phyloP scores from a whole-genome alignment of 1,140 invertebrate genomes.

The Colletes gigas region DNA sequence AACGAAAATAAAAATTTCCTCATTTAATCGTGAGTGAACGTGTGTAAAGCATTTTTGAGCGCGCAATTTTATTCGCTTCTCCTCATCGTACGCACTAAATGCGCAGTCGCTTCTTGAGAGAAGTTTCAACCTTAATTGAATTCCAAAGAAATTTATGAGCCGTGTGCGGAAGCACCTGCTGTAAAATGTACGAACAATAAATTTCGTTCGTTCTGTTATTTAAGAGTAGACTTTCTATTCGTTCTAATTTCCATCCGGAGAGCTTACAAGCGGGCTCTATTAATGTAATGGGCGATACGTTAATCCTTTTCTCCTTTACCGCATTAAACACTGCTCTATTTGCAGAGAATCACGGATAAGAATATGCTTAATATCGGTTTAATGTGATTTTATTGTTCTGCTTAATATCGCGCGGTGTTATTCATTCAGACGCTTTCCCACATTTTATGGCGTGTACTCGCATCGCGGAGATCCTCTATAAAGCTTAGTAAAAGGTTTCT shows the following conservation, averaged over 20 bases:
- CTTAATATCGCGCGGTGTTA: conserved; percentile 18
- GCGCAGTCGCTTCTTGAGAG: conserved; percentile 9
- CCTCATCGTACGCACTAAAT: conserved; percentile 1
- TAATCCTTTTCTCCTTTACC: conserved; percentile 25
- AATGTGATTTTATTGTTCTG: conserved; percentile 31
- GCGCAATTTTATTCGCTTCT: not conserved
- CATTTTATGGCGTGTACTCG: not conserved
- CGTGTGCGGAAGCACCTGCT: conserved; percentile 29
- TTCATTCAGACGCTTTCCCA: not conserved
- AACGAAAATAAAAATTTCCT: too few species aligned
- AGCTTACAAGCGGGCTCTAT: conserved; percentile 3
- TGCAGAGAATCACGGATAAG: conserved; percentile 29
- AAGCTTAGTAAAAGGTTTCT: not conserved
- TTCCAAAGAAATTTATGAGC: conserved; percentile 27
- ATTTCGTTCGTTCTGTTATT: conserved; percentile 35
- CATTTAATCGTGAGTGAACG: not conserved
- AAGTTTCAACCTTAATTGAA: conserved; percentile 41
- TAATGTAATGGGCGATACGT: conserved; percentile 36
- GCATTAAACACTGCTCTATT: conserved; percentile 15
- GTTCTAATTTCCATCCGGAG: conserved; percentile 27
- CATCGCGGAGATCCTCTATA: not conserved
- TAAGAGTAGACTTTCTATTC: conserved; percentile 27
- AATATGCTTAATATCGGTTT: conserved; percentile 28
- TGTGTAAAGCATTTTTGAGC: not conserved
- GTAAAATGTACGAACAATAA: conserved; percentile 31